Percentiles rank a stretch among this genome's conserved stretches.
phyloP scores from a whole-genome alignment of 2,113 vertebrate genomes.

The Solenodon paradoxus region DNA sequence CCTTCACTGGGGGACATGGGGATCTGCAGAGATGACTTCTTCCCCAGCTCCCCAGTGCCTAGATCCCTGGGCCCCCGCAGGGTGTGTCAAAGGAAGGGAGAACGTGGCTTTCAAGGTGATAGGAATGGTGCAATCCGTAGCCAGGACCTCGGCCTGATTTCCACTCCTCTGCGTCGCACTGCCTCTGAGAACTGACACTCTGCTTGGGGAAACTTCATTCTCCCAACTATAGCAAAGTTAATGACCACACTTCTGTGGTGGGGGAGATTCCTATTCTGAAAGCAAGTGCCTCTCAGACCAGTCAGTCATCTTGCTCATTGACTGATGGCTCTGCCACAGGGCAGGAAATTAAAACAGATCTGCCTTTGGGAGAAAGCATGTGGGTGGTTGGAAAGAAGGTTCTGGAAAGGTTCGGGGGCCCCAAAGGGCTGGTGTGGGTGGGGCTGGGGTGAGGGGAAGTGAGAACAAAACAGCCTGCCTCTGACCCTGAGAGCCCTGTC shows the following conservation, averaged over 20 bases:
- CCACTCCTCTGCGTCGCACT: background rate
- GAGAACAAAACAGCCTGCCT: background rate
- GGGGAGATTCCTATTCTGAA: constrained; percentile 42
- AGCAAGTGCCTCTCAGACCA: constrained; percentile 5
- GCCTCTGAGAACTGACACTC: constrained; percentile 9
- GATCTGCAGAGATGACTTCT: background rate
- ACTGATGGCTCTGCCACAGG: background rate
- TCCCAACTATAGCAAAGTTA: constrained; percentile 63
- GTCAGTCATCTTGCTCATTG: constrained; percentile 53
- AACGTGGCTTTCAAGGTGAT: background rate
- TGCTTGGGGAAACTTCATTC: constrained; percentile 66
- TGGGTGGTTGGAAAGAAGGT: background rate
- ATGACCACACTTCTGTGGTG: constrained; percentile 47
- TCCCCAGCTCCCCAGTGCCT: background rate
- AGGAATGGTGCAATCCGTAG: rapidly evolving
- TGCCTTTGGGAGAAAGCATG: background rate
- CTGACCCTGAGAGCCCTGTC: no score
- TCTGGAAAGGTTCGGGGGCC: background rate
- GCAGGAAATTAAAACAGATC: constrained; percentile 18
- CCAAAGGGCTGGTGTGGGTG: no score
- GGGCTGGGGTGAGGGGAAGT: background rate
- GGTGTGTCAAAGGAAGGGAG: background rate
- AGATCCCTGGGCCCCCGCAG: background rate
- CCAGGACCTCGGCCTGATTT: background rate
- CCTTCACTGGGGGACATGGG: no score